phyloP scores from a whole-genome alignment of 1,140 invertebrate species.

The Tetranychus cinnabarinus region DNA sequence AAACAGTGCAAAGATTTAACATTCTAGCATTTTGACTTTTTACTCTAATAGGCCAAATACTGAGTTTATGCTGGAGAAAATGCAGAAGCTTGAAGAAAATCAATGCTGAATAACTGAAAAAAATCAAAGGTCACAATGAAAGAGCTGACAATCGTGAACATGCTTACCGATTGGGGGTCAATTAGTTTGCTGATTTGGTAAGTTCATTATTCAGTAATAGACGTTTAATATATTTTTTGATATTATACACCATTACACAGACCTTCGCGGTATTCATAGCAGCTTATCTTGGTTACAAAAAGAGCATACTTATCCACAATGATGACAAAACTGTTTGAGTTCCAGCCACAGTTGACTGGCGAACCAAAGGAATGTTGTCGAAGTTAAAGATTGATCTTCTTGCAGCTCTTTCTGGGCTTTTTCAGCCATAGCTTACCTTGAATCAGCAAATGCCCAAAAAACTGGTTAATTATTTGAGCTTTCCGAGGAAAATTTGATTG shows the following conservation, averaged over 20 bases:
- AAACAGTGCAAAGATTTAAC: no score
- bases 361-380: slow-evolving; percentile 24
- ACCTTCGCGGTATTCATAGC: background rate
- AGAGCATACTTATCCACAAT: background rate
- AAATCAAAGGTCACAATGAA: no score
- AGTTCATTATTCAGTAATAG: background rate
- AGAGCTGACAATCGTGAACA: no score
- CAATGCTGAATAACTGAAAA: no score
- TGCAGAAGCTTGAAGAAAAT: no score
- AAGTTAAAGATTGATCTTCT: slow-evolving; percentile 50
- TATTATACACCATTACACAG: background rate
- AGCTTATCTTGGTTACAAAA: slow-evolving; percentile 9
- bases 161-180: no score
- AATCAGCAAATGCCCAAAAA: slow-evolving; percentile 80
- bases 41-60: no score
- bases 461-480: slow-evolving; percentile 60
- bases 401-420: slow-evolving; percentile 77
- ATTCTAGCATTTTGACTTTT: no score
- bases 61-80: no score
- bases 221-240: background rate
- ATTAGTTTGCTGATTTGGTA: background rate
- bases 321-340: background rate
- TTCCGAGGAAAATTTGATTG: slow-evolving; percentile 89
- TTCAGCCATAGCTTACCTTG: slow-evolving; percentile 69
- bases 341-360: slow-evolving; percentile 36